Evolutionary conservation across 1,140 invertebrate species (phyloP), one percentile per base, ranked within the genome.

Genomic region (Brachionus rotundiformis): DNA sequence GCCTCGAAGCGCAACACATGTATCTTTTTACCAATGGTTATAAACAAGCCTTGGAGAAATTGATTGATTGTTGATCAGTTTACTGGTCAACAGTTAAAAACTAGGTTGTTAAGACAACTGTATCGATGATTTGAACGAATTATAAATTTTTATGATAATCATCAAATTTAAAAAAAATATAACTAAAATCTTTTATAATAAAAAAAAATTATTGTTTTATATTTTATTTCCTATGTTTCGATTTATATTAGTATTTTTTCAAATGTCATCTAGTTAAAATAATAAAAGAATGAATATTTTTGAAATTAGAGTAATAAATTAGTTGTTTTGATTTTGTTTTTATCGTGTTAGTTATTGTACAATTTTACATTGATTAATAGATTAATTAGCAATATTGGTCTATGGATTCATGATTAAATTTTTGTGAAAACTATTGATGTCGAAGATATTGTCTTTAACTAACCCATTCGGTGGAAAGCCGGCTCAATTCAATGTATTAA

Each of bases 81-180:
- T n/a, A n/a, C n/a, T n/a, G n/a, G n/a, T n/a, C n/a, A n/a, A 8
- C 5, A 19, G 5, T 19, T 16, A 54, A 54, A 16, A 16, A 54
- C n/a, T n/a, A 5, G 23, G 61, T 63, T 33, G 25, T 63, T 33
- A 29, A 29, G 25, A 29, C 29, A 16, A 29, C 29, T 63, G 25
- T 63, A 29, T 63, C 29, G 25, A 63, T 63, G 61, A 29, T 10
- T 63, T 63, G 27, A 63, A 63, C 8, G 13, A 63, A 63, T 63
- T 63, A 29, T 63, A 16, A 29, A 63, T 63, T 63, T 63, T 63
- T 63, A 63, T 63, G 25, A 63, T 33, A 33, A 63, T 29, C n/a
- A 63, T 29, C 25, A 23, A 31, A 29, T 27, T 63, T 27, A 63
- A 29, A 29, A 29, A 63, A 10, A 23, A 33, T 23, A 63, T 63